phyloP scores from a whole-genome alignment of 2,888 invertebrate species.

The Platycheirus rosarum region DNA sequence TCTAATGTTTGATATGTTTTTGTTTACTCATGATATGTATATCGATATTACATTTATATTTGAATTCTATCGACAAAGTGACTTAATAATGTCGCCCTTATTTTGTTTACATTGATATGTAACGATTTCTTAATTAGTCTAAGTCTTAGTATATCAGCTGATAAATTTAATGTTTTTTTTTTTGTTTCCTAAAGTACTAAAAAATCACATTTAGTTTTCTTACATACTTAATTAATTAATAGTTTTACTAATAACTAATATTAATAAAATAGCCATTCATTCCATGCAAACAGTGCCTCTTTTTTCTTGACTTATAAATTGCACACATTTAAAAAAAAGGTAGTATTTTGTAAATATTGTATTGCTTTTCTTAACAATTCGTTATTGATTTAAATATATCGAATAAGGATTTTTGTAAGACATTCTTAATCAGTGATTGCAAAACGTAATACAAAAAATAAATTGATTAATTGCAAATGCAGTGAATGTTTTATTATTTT shows the following conservation, averaged over 20 bases:
- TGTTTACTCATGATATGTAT: slow-evolving; percentile 61
- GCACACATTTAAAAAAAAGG: slow-evolving; percentile 16
- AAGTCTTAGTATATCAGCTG: slow-evolving; percentile 63
- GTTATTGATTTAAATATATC: slow-evolving; percentile 21
- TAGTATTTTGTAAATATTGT: slow-evolving; percentile 42
- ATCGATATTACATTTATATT: slow-evolving; percentile 38
- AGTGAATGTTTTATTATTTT: too few relatives aligned
- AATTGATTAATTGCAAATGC: slow-evolving; percentile 17
- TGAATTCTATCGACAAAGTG: slow-evolving; percentile 37
- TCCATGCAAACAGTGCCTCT: slow-evolving; percentile 32
- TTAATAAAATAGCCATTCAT: slow-evolving; percentile 45
- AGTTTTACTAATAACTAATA: slow-evolving; percentile 56
- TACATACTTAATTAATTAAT: slow-evolving; percentile 48
- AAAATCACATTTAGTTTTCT: slow-evolving; percentile 72
- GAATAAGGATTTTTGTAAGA: not conserved
- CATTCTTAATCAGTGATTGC: slow-evolving; percentile 38
- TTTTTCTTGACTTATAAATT: slow-evolving; percentile 24
- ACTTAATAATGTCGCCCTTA: slow-evolving; percentile 25
- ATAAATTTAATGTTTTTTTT: slow-evolving; percentile 25
- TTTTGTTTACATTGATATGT: slow-evolving; percentile 66
- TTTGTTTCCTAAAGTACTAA: slow-evolving; percentile 60
- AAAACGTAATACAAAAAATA: not conserved
- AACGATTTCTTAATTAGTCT: slow-evolving; percentile 51
- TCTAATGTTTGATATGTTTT: slow-evolving; percentile 70
- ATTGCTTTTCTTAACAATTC: slow-evolving; percentile 58